Evolutionary conservation across 2,888 invertebrate species (phyloP), one percentile per base, ranked within the genome.

Genomic region (Patella depressa): DNA sequence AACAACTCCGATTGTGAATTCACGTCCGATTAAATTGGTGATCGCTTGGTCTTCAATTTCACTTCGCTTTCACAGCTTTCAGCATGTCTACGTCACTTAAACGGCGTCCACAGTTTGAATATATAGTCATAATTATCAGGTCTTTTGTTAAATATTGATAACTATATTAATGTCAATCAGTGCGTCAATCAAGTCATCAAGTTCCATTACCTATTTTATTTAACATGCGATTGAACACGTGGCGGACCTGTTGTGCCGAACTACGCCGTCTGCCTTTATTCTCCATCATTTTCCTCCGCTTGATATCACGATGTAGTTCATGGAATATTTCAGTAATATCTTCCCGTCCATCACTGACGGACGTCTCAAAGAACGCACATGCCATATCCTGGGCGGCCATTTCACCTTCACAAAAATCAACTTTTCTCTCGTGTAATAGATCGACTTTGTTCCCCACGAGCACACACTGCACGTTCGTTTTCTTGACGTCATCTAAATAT

Each of bases 321-420:
- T 89, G 84, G 80, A 91, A 91, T 70, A 90, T 83, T 78, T 91
- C 90, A 9, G 84, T 77, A n/a, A 91, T 89, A 75, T 89, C 88
- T 4, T 85, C 83, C n/a, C 89, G 87, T 3, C 90, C 90, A 75
- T 91, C 91, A 78, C 89, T 88, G 53, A 90, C 91, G 45, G 89
- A 90, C 29, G 87, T 91, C 78, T 91, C 90, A 81, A 86, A 90
- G 81, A 90, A 91, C 1, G 89, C 89, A 79, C 89, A 88, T 65
- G 89, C 88, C 86, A 89, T 85, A 45, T 90, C 89, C 5, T 85
- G 81, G 2, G 90, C 90, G 55, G 89, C 72, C 2, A 83, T 81
- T 79, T 90, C 88, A 11, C 90, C 90, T 77, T 91, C 90, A 3
- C 79, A 81, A 7, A 80, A 72, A 71, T 78, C 74, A 4, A 91